Base-by-base conservation (phyloP, 2,797 vertebrate species). In the Syndactyla subalaris region DNA sequence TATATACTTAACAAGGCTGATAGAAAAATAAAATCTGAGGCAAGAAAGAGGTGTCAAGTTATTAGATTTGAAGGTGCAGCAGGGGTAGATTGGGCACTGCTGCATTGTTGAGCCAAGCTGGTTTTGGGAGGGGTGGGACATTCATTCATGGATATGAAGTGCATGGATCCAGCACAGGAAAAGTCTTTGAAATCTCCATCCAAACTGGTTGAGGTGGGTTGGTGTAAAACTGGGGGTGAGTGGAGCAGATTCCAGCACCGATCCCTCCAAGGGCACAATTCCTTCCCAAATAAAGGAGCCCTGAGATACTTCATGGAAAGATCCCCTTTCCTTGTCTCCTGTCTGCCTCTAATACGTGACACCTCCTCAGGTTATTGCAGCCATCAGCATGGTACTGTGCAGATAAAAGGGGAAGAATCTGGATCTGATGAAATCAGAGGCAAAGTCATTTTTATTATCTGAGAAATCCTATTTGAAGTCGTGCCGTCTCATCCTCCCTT, bases 381-480 rank as follows among this genome's bases (percentile, higher is more conserved):
- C 61, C 82, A 74, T 72, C 82, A 72, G 58, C 76, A 4, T 2
- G 43, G 68, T 43, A 1, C 91, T 13, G 58, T 23, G 62, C 74
- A 67, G 92, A 88, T 91, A 91, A 93, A 95, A 86, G 61, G 62
- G 67, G 82, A 85, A 46, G 39, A 38, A 51, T 59, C 76, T 57
- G 89, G 63, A 85, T 68, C 91, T 78, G 70, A 94, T 92, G 87
- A 75, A 94, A 94, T 86, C 95, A 92, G 66, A 93, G 48, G 95
- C 73, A 88, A 92, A 96, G 88, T 86, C 81, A 93, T 95, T 88
- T 95, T 92, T 92, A 86, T 93, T 96, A 84, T 84, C 93, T 92
- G 83, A 63, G 88, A 92, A 84, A 92, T 92, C 89, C 77, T 55
- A 36, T 92, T 91, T 92, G 80, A 91, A 95, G 22, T 65, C 32